Base-by-base conservation (phyloP, 1,140 invertebrate species). In the Mya arenaria region DNA sequence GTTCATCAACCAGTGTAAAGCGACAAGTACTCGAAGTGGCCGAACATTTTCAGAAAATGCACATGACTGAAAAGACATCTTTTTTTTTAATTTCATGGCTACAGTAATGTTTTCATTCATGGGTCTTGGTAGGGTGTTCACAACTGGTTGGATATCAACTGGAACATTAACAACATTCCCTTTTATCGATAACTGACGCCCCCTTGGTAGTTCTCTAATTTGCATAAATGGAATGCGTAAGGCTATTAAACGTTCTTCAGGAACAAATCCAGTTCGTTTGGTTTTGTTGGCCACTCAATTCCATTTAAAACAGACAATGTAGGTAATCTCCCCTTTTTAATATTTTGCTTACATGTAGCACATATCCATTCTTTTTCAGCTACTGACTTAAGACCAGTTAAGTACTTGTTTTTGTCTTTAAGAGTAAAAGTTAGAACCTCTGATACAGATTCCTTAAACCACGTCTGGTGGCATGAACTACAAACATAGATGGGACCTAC, bases 121-220 rank as follows among this genome's bases (percentile, higher is more conserved):
- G n/a, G 58, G 41, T 62, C 69, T 44, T 62, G 83, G 71, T 2
- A 82, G 48, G 44, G 72, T 15, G 65, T 85, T 85, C 10, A 85
- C 73, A 52, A 66, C 73, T 32, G 80, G 72, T 37, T 83, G 71
- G 34, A 82, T 55, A 69, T 85, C 72, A 34, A 71, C 73, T 48
- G 84, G 84, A 17, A 85, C 84, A 83, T 85, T 83, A 1, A 85
- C 80, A 48, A 85, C 74, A 75, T 81, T 81, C 44, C 83, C 84
- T 74, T 73, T 78, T 2, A 83, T 36, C 13, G 44, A 78, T n/a
- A 48, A 74, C 28, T 85, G 83, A 32, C 66, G 32, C n/a, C 83
- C 83, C 60, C 78, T 62, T 36, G 79, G 84, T 48, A 83, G 56
- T 32, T 77, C 62, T 63, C 75, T 30, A 15, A 84, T 73, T 68